A percentile compares a stretch with the other conserved stretches of the same genome.
Conservation (phyloP, 2,797 vertebrate genomes). For the Echiichthys vipera region DNA sequence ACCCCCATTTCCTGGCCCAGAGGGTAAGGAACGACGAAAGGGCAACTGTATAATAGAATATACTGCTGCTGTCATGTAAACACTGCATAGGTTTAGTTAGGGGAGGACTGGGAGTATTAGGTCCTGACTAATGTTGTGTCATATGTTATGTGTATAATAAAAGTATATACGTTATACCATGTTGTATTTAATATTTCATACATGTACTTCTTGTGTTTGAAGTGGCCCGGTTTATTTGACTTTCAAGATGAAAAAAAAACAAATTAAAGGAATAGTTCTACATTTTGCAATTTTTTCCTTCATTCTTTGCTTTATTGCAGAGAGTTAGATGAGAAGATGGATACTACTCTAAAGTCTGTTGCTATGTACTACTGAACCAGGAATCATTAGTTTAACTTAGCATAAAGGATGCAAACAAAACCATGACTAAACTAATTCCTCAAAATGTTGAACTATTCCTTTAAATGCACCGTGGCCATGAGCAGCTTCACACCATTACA, state of each 20-base stretch:
- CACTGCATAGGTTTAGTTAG: conserved; percentile 4
- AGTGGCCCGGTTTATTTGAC: neutral
- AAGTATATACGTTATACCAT: no score
- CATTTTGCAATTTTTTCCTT: no score
- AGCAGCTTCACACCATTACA: conserved; percentile 8
- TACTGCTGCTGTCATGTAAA: conserved; percentile 46
- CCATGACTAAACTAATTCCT: neutral
- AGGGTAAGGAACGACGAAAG: conserved; percentile 30
- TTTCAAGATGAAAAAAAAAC: neutral
- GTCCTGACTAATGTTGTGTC: no score
- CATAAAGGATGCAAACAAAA: neutral
- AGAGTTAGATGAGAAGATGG: neutral
- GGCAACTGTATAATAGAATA: conserved; percentile 42
- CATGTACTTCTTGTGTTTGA: neutral
- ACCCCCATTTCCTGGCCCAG: conserved; percentile 57
- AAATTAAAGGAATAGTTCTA: neutral
- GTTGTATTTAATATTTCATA: no score
- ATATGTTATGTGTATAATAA: no score
- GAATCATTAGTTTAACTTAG: neutral
- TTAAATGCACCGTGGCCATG: neutral
- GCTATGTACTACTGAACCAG: neutral
- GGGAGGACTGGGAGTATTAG: neutral
- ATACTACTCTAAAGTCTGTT: neutral
- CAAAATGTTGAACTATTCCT: neutral
- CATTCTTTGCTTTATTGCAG: no score